phyloP scores from a whole-genome alignment of 2,888 invertebrate genomes.

The Panopea generosa region DNA sequence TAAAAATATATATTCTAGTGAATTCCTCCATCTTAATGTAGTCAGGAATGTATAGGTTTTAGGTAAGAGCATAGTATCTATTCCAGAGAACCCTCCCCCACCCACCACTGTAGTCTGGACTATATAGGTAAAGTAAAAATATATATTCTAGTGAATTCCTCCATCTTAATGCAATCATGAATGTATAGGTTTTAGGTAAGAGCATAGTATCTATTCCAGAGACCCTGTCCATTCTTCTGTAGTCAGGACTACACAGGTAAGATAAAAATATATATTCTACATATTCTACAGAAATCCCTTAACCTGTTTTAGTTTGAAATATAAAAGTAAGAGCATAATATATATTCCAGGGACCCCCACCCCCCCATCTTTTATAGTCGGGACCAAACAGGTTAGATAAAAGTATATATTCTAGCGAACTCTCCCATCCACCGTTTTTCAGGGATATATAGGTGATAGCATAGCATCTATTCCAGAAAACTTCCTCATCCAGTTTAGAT shows the following conservation, averaged over 20 bases:
- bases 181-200: conserved; percentile 84
- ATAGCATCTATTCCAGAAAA: conserved; percentile 71
- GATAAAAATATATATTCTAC: no score
- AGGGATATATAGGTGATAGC: conserved; percentile 84
- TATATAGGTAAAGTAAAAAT: no score
- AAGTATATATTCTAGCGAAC: conserved; percentile 72
- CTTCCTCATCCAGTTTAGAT: no score
- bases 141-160: conserved; percentile 73
- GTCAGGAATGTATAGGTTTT: conserved; percentile 83
- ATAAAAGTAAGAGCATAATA: conserved; percentile 77
- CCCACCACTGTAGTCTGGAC: no score
- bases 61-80: conserved; percentile 75
- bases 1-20: no score
- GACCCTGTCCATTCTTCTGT: conserved; percentile 74
- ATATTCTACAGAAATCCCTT: no score
- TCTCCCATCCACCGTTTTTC: conserved; percentile 75
- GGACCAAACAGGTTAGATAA: no score
- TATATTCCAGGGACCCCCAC: no score
- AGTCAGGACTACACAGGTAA: conserved; percentile 84
- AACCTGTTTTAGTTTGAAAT: conserved; percentile 80
- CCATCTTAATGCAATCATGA: conserved; percentile 79
- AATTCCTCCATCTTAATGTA: conserved; percentile 74
- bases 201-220: conserved; percentile 69
- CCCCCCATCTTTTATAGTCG: no score
- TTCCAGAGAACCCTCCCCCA: no score